Evolutionary conservation across 2,888 invertebrate genomes (phyloP).

Genomic region (Bombylius discolor): DNA sequence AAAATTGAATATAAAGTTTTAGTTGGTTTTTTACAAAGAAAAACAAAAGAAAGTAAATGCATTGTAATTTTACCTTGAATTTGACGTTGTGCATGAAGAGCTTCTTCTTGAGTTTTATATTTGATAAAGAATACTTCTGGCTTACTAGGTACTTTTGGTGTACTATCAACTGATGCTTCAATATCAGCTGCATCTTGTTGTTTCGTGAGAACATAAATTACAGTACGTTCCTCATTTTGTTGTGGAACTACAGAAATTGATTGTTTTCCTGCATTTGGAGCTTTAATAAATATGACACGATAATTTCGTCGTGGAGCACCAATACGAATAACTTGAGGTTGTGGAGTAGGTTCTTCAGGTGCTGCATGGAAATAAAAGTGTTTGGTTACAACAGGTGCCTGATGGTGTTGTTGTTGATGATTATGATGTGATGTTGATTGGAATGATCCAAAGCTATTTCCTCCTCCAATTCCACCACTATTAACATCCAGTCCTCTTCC

Average conservation of each 20-base stretch:
- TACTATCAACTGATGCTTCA: conserved; percentile 8
- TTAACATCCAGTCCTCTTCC: too few species aligned
- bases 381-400: conserved; percentile 16
- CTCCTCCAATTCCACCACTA: too few species aligned
- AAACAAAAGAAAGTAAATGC: too few species aligned
- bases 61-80: conserved; percentile 3
- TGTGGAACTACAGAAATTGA: conserved; percentile 21
- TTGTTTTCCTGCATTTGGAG: conserved; percentile 21
- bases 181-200: conserved; percentile 29
- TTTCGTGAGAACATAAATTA: conserved; percentile 34
- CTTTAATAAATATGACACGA: conserved; percentile 34
- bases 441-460: neutral
- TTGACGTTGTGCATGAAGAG: conserved; percentile 4
- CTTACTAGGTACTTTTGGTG: conserved; percentile 28
- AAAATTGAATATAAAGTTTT: too few species aligned
- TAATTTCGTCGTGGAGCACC: conserved; percentile 27
- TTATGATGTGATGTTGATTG: neutral
- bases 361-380: conserved; percentile 35
- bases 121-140: conserved; percentile 37
- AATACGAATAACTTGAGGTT: neutral
- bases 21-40: too few species aligned
- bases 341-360: conserved; percentile 21
- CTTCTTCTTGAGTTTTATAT: conserved; percentile 25
- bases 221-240: conserved; percentile 33
- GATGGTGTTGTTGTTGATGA: neutral